Evolutionary conservation across 2,113 vertebrate genomes (phyloP), one percentile per base, ranked within the genome.

Genomic region (Emydura subglobosa): DNA sequence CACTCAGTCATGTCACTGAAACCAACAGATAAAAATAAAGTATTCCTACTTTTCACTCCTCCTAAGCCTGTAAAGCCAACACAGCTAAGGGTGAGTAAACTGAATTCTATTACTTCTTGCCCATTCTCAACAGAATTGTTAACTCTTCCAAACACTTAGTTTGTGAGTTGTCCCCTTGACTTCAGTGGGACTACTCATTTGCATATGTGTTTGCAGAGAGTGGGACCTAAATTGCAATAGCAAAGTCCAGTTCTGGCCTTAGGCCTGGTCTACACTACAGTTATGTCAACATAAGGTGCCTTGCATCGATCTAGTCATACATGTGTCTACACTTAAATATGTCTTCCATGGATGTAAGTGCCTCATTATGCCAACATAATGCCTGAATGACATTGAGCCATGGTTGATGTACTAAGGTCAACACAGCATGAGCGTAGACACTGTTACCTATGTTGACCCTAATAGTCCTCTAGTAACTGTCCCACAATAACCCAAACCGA

Each of bases 101-200:
- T 44, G 11, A 10, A 34, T 21, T 5, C 50, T 5, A 50, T 76
- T 12, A 39, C 22, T 14, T 57, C 42, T 21, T n/a, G 0, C 12
- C 0, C 1, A 3, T 0, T 34, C 5, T 6, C 19, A 4, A 19
- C 11, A 1, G 42, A 4, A 57, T 6, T 49, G 3, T 11, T 6
- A 44, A 53, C 53, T 31, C 29, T 39, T 72, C n/a, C 65, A 72
- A 72, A 72, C 65, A 39, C 17, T 22, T 17, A 13, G 42, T 24
- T 49, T 17, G 51, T 51, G 51, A 19, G 27, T 10, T 0, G 39
- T 76, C 39, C 22, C 22, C 39, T 76, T 78, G 74, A 47, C 42
- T 47, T 78, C 42, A 78, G 6, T 5, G 2, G 42, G 7, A 27
- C n/a, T 22, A 42, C 25, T 29, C 25, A 78, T 78, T 78, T 72